phyloP scores from a whole-genome alignment of 30 jellyfish, hydroid and myxozoan genomes.

The Sanderia malayensis region DNA sequence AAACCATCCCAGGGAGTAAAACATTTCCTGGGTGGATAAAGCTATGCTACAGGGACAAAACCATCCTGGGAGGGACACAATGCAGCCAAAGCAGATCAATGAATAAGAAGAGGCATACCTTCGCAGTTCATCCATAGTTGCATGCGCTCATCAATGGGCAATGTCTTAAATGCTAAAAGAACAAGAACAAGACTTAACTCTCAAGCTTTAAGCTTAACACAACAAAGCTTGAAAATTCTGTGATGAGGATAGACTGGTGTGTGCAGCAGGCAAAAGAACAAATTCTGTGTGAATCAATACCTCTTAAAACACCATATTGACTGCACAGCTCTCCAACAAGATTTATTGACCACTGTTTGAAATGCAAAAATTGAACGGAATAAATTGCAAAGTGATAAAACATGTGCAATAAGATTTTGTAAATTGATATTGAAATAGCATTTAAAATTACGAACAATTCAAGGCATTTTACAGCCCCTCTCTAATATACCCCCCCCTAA shows the following conservation, averaged over 20 bases:
- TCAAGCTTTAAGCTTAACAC: background rate
- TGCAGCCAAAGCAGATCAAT: no score
- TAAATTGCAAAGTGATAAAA: background rate
- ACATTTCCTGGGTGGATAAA: no score
- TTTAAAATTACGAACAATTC: background rate
- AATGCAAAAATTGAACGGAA: background rate
- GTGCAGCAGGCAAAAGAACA: background rate
- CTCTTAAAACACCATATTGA: slow-evolving; percentile 79
- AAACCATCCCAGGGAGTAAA: no score
- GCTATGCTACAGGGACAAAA: no score
- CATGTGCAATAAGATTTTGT: background rate
- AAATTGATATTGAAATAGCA: background rate
- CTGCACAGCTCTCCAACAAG: slow-evolving; percentile 70
- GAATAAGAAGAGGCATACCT: no score
- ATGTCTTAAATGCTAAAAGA: slow-evolving; percentile 34
- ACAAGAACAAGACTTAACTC: no score
- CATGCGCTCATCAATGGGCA: slow-evolving; percentile 72
- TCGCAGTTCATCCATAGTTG: slow-evolving; percentile 91
- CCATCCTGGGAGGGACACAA: no score
- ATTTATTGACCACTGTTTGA: slow-evolving; percentile 73
- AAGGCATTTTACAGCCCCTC: background rate
- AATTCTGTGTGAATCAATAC: slow-evolving; percentile 8
- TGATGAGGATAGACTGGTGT: background rate
- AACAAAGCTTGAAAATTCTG: background rate
- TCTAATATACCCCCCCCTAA: background rate